Evolutionary conservation across 2,113 vertebrate species (phyloP).

Genomic region (Carassius carassius): DNA sequence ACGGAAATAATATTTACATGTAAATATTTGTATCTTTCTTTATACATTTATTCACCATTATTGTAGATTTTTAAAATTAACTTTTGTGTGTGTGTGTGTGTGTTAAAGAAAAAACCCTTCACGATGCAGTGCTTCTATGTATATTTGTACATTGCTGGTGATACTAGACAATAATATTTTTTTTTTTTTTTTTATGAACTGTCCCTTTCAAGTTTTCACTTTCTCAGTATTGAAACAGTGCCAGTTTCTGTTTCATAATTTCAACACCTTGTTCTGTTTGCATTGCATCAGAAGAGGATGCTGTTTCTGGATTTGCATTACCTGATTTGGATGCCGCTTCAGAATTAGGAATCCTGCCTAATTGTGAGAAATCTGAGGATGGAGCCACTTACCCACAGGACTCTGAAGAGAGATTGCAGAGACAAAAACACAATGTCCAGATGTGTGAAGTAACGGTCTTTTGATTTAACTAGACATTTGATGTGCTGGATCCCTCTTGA

Average conservation of each 20-base stretch:
- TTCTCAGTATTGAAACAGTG: no score
- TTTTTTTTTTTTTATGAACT: no score
- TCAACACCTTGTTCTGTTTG: background rate
- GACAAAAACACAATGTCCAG: background rate
- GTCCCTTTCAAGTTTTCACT: no score
- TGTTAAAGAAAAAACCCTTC: no score
- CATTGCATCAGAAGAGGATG: background rate
- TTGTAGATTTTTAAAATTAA: no score
- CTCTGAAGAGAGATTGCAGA: background rate
- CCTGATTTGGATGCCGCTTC: background rate
- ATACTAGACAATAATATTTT: no score
- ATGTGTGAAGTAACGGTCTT: background rate
- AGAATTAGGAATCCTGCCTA: background rate
- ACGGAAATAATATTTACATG: background rate
- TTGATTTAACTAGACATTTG: slow-evolving; percentile 38
- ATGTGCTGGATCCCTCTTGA: slow-evolving; percentile 35
- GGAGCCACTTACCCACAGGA: background rate
- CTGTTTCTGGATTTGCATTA: background rate
- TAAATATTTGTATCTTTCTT: no score
- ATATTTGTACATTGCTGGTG: no score
- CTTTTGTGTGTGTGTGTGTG: no score
- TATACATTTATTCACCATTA: no score
- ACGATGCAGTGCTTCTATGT: no score
- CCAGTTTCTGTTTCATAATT: background rate
- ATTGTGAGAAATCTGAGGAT: background rate